Evolutionary conservation across 2,113 vertebrate genomes (phyloP).

Genomic region (Brachyhypopomus occidentalis): DNA sequence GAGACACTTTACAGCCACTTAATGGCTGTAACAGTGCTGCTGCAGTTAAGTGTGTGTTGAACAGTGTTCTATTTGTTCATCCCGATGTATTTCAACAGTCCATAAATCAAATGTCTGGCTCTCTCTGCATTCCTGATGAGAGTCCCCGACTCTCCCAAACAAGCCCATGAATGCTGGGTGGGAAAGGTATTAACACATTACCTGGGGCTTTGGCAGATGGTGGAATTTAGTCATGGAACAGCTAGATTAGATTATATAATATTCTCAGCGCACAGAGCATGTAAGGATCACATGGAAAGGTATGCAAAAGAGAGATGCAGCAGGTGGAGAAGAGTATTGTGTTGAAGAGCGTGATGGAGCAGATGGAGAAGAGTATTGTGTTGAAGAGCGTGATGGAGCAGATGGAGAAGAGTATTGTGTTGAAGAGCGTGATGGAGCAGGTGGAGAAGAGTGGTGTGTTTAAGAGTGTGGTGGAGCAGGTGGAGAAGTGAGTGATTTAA

Average conservation of each 20-base stretch:
- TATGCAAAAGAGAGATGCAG: slow-evolving; percentile 29
- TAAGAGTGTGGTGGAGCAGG: slow-evolving; percentile 4
- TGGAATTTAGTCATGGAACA: slow-evolving; percentile 26
- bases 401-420: too few species aligned
- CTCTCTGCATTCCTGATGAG: not conserved
- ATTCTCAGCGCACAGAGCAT: slow-evolving; percentile 18
- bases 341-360: too few species aligned
- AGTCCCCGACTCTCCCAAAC: not conserved
- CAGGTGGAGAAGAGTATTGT: not conserved
- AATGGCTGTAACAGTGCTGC: slow-evolving; percentile 43
- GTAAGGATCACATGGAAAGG: slow-evolving; percentile 40
- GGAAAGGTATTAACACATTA: slow-evolving; percentile 23
- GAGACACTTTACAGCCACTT: slow-evolving; percentile 47
- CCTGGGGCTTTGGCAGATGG: slow-evolving; percentile 6
- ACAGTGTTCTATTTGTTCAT: slow-evolving; percentile 42
- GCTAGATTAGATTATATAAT: not conserved
- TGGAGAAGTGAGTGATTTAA: slow-evolving; percentile 28
- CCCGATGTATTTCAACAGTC: slow-evolving; percentile 28
- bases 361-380: too few species aligned
- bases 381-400: too few species aligned
- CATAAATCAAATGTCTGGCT: slow-evolving; percentile 39
- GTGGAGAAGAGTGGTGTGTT: not conserved
- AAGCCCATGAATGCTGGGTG: not conserved
- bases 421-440: too few species aligned
- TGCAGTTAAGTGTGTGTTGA: slow-evolving; percentile 48